Percentiles rank a stretch among this genome's conserved stretches.
phyloP scores from a whole-genome alignment of 2,113 vertebrate genomes.

The Lipophrys pholis region DNA sequence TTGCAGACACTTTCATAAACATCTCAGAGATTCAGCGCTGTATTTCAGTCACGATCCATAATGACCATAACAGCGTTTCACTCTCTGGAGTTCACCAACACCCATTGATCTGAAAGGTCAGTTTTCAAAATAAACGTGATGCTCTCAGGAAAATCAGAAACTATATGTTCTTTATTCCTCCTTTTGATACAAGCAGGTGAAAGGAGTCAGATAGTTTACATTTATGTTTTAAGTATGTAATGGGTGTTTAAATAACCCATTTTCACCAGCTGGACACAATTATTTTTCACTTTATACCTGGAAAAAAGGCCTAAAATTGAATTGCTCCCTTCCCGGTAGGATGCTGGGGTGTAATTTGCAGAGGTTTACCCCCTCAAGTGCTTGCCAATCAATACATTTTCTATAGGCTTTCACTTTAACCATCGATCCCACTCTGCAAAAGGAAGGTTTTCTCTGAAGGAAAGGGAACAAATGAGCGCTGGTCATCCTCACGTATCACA shows the following conservation, averaged over 20 bases:
- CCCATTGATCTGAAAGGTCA: background rate
- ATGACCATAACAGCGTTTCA: background rate
- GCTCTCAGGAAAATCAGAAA: background rate
- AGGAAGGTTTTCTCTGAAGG: too few species aligned
- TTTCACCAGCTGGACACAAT: too few species aligned
- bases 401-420: conserved; percentile 3
- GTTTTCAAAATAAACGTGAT: background rate
- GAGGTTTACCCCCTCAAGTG: background rate
- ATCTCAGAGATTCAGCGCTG: background rate
- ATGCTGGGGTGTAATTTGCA: background rate
- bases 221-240: background rate
- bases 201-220: background rate
- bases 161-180: background rate
- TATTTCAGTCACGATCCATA: background rate
- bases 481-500: conserved; percentile 35
- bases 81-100: background rate
- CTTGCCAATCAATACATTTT: background rate
- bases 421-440: background rate
- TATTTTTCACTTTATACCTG: background rate
- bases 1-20: background rate
- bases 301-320: background rate
- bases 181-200: background rate
- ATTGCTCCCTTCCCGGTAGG: background rate
- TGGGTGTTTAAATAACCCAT: too few species aligned
- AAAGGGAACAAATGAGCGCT: conserved; percentile 5